A percentile compares a stretch with the other conserved stretches of the same genome.
phyloP scores from a whole-genome alignment of 2,797 vertebrate genomes.

The Muscicapa striata region DNA sequence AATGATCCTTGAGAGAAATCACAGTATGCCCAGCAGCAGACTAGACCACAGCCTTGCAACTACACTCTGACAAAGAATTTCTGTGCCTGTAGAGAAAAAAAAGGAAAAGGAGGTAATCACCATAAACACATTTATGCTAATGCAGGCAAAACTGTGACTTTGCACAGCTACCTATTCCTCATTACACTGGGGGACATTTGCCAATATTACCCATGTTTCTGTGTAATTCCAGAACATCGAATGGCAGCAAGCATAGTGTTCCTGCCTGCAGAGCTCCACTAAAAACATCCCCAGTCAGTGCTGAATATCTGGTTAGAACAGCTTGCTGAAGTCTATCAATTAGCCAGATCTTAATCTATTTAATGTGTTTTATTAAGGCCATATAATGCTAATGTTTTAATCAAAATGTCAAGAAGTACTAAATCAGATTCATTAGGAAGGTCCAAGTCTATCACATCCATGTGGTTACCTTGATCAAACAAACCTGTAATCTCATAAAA shows the following conservation, averaged over 20 bases:
- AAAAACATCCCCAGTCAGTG: slow-evolving; percentile 48
- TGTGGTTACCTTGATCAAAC: slow-evolving; percentile 66
- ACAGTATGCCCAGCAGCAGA: background rate
- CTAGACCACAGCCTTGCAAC: background rate
- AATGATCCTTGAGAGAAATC: background rate
- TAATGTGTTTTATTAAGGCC: slow-evolving; percentile 69
- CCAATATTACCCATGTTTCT: background rate
- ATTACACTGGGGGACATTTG: background rate
- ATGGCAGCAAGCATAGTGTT: slow-evolving; percentile 35
- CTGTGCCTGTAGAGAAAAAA: background rate
- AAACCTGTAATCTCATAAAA: slow-evolving; percentile 67
- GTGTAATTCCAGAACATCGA: slow-evolving; percentile 42
- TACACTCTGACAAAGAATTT: background rate
- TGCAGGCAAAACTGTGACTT: slow-evolving; percentile 13
- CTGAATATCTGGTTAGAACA: slow-evolving; percentile 61
- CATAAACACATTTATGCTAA: background rate
- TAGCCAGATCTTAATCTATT: slow-evolving; percentile 70
- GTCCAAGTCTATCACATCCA: slow-evolving; percentile 61
- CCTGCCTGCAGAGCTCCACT: slow-evolving; percentile 50
- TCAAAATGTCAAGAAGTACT: slow-evolving; percentile 68
- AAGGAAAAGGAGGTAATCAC: background rate
- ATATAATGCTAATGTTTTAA: slow-evolving; percentile 71
- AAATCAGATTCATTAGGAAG: slow-evolving; percentile 69
- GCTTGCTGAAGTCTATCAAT: slow-evolving; percentile 71
- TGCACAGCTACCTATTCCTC: slow-evolving; percentile 4